Evolutionary conservation across 2,888 invertebrate species (phyloP).

Genomic region (Ophraella communa): DNA sequence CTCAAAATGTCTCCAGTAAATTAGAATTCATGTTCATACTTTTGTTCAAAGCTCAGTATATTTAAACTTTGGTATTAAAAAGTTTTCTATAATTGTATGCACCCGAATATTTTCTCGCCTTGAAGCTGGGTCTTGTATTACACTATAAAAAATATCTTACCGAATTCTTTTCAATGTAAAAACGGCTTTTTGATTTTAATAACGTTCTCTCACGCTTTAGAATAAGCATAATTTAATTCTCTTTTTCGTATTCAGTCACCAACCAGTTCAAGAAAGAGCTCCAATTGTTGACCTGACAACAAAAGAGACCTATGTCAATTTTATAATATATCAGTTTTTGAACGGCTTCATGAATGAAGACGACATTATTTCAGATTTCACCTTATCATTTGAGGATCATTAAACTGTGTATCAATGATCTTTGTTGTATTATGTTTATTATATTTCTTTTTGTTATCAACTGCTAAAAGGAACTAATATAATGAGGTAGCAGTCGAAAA

Average conservation of each 20-base stretch:
- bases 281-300: background rate
- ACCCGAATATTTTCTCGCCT: too few relatives aligned
- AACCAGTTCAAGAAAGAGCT: background rate
- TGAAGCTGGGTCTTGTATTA: background rate
- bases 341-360: background rate
- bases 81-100: too few relatives aligned
- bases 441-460: background rate
- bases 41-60: too few relatives aligned
- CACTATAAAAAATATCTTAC: background rate
- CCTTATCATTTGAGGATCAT: constrained; percentile 6
- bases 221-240: background rate
- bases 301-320: constrained; percentile 1
- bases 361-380: constrained; percentile 1
- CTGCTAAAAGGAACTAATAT: too few relatives aligned
- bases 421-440: background rate
- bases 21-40: too few relatives aligned
- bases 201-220: background rate
- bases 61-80: background rate
- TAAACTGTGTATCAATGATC: background rate
- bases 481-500: too few relatives aligned
- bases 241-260: background rate
- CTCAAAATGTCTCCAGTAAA: too few relatives aligned
- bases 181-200: background rate
- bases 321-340: background rate
- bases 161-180: background rate